These are phyloP conservation scores for Luidia sarsii DNA, from an alignment of 53 echinoderm and acorn worm species.

Conservation along the genomic window DNA sequence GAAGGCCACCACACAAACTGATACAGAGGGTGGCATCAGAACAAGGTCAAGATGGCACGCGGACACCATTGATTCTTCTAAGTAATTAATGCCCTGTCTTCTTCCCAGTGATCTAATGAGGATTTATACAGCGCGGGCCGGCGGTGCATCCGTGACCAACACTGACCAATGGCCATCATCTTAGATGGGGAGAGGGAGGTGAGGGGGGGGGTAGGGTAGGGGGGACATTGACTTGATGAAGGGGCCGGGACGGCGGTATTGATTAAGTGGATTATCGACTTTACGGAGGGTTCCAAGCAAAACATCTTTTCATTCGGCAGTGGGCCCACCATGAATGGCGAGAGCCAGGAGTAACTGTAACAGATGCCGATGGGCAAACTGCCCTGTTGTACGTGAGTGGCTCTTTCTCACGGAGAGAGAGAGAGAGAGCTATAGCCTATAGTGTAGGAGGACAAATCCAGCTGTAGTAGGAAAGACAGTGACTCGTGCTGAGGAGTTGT, in stretches of 20 bases:
- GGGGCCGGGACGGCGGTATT: background rate
- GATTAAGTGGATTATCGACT: constrained; percentile 42
- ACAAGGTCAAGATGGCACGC: no score
- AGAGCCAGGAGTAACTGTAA: constrained; percentile 18
- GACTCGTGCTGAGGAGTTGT: background rate
- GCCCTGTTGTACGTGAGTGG: constrained; percentile 3
- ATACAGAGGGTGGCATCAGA: no score
- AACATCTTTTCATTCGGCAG: constrained; percentile 33
- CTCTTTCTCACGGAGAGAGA: background rate
- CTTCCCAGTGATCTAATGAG: no score
- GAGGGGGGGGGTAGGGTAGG: no score
- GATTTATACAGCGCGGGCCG: no score
- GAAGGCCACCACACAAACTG: no score
- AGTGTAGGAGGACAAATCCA: background rate
- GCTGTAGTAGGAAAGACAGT: background rate
- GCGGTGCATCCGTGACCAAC: no score
- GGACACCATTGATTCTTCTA: no score
- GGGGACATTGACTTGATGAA: constrained; percentile 28
- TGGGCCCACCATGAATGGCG: background rate
- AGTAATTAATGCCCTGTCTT: no score
- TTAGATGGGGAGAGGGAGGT: no score
- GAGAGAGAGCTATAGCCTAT: background rate
- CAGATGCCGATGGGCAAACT: constrained; percentile 25
- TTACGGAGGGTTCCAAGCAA: constrained; percentile 19
- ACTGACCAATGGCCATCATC: no score